Evolutionary conservation across 2,797 vertebrate genomes (phyloP).

Genomic region (Synanceia verrucosa): DNA sequence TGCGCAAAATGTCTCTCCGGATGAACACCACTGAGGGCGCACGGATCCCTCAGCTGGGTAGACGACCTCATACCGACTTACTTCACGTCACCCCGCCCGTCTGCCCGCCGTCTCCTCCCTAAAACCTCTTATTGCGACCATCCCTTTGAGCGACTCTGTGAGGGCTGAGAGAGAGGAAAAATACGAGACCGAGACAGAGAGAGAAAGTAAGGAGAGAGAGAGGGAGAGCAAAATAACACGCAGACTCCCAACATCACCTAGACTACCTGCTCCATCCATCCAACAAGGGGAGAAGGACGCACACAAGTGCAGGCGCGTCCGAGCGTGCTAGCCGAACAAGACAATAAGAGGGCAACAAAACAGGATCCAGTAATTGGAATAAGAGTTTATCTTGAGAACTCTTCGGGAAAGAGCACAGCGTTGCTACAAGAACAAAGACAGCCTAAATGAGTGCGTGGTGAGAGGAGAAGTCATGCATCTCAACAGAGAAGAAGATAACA

Average conservation of each 20-base stretch:
- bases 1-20: conserved; percentile 3
- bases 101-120: conserved; percentile 79
- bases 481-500: conserved; percentile 82
- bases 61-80: conserved; percentile 74
- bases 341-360: conserved; percentile 54
- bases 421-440: conserved; percentile 42
- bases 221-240: conserved; percentile 46
- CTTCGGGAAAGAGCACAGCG: conserved; percentile 48
- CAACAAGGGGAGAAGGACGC: conserved; percentile 72
- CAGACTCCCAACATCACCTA: conserved; percentile 65
- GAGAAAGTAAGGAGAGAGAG: conserved; percentile 29
- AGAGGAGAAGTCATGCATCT: conserved; percentile 82
- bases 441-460: conserved; percentile 64
- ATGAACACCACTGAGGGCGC: conserved; percentile 49
- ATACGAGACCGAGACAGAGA: background rate
- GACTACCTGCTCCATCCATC: conserved; percentile 75
- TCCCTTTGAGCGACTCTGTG: conserved; percentile 60
- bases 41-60: conserved; percentile 58
- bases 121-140: conserved; percentile 58
- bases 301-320: conserved; percentile 78
- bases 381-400: conserved; percentile 71
- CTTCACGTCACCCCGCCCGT: conserved; percentile 80
- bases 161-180: conserved; percentile 21
- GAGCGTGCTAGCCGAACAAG: conserved; percentile 66
- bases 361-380: conserved; percentile 66